A percentile compares a stretch with the other conserved stretches of the same genome.
Evolutionary conservation across 2,888 invertebrate species (phyloP).

Genomic region (Tetramorium bicarinatum): DNA sequence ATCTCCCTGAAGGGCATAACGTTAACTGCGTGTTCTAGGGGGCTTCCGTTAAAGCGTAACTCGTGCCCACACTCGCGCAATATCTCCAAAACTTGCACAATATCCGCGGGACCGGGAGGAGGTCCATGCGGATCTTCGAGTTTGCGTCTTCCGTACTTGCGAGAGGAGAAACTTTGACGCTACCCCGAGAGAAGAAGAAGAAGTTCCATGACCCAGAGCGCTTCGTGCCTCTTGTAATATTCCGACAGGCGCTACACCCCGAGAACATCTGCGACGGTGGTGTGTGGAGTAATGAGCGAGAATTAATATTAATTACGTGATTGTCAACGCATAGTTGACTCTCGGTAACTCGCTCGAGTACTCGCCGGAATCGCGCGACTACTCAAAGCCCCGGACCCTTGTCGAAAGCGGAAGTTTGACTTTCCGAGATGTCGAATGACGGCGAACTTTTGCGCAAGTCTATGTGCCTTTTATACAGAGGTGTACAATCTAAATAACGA

Average conservation of each 20-base stretch:
- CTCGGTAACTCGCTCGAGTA: slow-evolving; percentile 27
- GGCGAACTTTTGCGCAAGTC: background rate
- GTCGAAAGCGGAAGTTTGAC: slow-evolving; percentile 40
- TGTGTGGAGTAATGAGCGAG: slow-evolving; percentile 35
- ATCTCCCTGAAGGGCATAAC: slow-evolving; percentile 27
- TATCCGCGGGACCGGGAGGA: slow-evolving; percentile 50
- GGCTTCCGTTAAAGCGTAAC: slow-evolving; percentile 28
- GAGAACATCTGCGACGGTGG: background rate
- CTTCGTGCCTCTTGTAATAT: slow-evolving; percentile 45
- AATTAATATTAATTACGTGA: slow-evolving; percentile 55
- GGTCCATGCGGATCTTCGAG: slow-evolving; percentile 55
- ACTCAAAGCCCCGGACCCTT: background rate
- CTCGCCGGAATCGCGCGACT: slow-evolving; percentile 18
- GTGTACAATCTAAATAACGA: background rate
- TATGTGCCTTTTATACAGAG: no score
- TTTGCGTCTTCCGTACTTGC: slow-evolving; percentile 46
- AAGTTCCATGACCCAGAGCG: slow-evolving; percentile 49
- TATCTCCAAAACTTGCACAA: slow-evolving; percentile 69
- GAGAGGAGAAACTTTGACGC: slow-evolving; percentile 46
- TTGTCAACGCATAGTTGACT: slow-evolving; percentile 53
- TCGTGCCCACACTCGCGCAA: slow-evolving; percentile 53
- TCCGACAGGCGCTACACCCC: slow-evolving; percentile 17
- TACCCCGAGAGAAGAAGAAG: slow-evolving; percentile 25
- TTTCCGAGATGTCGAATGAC: slow-evolving; percentile 19
- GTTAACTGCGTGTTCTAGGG: slow-evolving; percentile 50